Base-by-base conservation (phyloP, 2,797 vertebrate species). In the Hybognathus amarus region DNA sequence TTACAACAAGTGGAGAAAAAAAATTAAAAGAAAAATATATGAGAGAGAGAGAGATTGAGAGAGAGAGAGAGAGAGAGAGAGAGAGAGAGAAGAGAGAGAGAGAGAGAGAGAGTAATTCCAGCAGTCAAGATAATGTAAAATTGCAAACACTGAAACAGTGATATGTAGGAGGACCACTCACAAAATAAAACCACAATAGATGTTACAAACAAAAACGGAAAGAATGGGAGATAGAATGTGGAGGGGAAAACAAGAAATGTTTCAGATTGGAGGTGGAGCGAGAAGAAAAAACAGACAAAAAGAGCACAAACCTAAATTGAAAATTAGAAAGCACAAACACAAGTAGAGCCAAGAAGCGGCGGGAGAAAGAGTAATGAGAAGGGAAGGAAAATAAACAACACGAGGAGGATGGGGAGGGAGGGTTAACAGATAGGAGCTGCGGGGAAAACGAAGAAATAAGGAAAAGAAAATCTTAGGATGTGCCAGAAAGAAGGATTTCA, bases 401-500 rank as follows among this genome's bases (percentile, higher is more conserved):
- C 33, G 12, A 69, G 30, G 40, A 59, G 69, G 50, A 56, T 6
- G 27, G 59, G 33, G 6, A 4, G 17, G 24, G 45, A 33, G 40
- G 36, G 63, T 67, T 38, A 68, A 36, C 33, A 27, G 17, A 80
- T 20, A 27, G 50, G 50, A 56, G 66, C 52, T 24, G 45, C 20
- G 3, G 61, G 45, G 17, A 66, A 75, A 40, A 22, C 6, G 20
- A 45, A 45, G 24, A 77, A 69, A 59, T 67, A 77, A 79, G 80
- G 77, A 64, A 67, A 47, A 83, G 80, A 56, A 69, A 76, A n/a
- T 54, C 71, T 83, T 17, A 8, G 68, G 66, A 76, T 67, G 83
- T 77, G 82, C 50, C 74, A 67, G 75, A 82, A 75, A 79, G 56
- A 7, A 82, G 27, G 78, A 79, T 84, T 79, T 68, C 75, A 82